These are phyloP conservation scores for Amblyjoppa fuscipennis DNA, from an alignment of 2,888 invertebrate species.

Conservation along the genomic window DNA sequence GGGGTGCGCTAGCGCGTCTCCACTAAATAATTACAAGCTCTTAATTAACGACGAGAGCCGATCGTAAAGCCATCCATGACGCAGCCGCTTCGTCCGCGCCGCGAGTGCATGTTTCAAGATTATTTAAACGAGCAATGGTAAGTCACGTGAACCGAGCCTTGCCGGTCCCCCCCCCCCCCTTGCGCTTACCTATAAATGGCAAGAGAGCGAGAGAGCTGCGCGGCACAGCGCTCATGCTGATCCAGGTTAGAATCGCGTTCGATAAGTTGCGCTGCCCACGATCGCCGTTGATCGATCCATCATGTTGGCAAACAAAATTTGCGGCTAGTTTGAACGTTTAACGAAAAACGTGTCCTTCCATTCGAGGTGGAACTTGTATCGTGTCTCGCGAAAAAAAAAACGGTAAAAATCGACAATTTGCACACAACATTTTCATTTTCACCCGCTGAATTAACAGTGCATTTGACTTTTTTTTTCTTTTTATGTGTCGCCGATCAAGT, in stretches of 20 bases:
- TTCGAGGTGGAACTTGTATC: neutral
- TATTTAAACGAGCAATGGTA: slow-evolving; percentile 82
- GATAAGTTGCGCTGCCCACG: slow-evolving; percentile 25
- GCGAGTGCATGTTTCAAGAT: slow-evolving; percentile 83
- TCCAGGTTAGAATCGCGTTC: slow-evolving; percentile 27
- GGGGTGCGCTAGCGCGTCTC: slow-evolving; percentile 84
- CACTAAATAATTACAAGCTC: slow-evolving; percentile 85
- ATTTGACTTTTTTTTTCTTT: no score
- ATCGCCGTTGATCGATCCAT: slow-evolving; percentile 9
- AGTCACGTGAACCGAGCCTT: slow-evolving; percentile 55
- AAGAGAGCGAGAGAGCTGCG: slow-evolving; percentile 28
- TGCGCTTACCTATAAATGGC: slow-evolving; percentile 59
- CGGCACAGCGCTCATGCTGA: slow-evolving; percentile 1
- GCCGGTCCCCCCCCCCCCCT: neutral
- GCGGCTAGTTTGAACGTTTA: neutral
- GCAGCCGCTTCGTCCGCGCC: slow-evolving; percentile 71
- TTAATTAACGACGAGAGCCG: slow-evolving; percentile 84
- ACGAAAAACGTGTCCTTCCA: no score
- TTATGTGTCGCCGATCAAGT: no score
- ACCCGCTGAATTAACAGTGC: no score
- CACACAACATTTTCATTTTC: no score
- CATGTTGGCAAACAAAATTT: neutral
- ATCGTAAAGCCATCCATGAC: slow-evolving; percentile 84
- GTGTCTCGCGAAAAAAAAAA: neutral
- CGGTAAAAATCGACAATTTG: neutral